Conservation (phyloP, 2,888 invertebrate species). For the Gortyna flavago region DNA sequence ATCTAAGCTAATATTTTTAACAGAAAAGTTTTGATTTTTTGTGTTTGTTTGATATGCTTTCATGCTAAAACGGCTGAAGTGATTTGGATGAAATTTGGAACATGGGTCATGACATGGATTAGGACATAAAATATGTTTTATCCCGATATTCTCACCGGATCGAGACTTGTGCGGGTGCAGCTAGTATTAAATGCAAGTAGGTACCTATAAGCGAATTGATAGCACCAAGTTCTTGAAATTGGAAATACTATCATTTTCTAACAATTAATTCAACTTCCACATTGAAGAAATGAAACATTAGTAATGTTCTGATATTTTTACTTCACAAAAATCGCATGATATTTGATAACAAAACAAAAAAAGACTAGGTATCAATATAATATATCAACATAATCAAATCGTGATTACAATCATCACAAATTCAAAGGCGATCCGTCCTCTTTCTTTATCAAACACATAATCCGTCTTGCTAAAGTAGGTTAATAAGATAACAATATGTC, state of each 20-base stretch:
- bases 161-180: background rate
- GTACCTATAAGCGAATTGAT: background rate
- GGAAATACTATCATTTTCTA: background rate
- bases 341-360: conserved; percentile 1
- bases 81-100: background rate
- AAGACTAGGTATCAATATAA: background rate
- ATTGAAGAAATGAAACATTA: background rate
- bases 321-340: background rate
- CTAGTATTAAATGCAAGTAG: background rate
- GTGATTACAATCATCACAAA: conserved; percentile 31
- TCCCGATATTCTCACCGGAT: background rate
- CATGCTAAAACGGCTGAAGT: background rate
- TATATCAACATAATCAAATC: conserved; percentile 19
- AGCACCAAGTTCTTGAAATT: background rate
- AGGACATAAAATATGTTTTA: background rate
- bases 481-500: conserved; percentile 56
- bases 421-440: conserved; percentile 12
- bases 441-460: conserved; percentile 49
- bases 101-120: background rate
- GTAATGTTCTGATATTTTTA: background rate
- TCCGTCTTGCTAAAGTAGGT: conserved; percentile 55
- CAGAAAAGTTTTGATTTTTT: background rate
- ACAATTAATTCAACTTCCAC: background rate
- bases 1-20: background rate
- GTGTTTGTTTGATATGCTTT: background rate